phyloP scores from a whole-genome alignment of 2,888 invertebrate genomes.

The Drosophila koepferae region DNA sequence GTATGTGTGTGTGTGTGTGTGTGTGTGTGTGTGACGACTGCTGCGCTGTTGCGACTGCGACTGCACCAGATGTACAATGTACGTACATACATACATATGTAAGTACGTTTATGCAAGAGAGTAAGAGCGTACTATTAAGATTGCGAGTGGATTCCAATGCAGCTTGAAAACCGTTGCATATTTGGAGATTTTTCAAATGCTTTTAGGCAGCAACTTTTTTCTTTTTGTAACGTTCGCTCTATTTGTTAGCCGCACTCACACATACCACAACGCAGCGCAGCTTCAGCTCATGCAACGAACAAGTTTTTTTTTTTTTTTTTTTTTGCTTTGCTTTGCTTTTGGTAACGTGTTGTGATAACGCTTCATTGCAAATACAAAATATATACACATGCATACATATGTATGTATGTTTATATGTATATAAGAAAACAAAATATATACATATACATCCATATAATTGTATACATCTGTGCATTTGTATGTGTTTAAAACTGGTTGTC shows the following conservation, averaged over 20 bases:
- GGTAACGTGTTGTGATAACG: slow-evolving; percentile 53
- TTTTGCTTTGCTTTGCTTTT: slow-evolving; percentile 21
- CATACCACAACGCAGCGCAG: slow-evolving; percentile 24
- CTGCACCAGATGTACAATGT: slow-evolving; percentile 5
- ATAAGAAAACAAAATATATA: not conserved
- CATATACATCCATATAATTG: not conserved
- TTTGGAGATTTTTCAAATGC: slow-evolving; percentile 56
- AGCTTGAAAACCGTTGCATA: slow-evolving; percentile 58
- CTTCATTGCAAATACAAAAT: slow-evolving; percentile 41
- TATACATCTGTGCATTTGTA: slow-evolving; percentile 5
- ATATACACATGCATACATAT: not conserved
- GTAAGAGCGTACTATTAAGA: slow-evolving; percentile 26
- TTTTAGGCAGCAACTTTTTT: slow-evolving; percentile 18
- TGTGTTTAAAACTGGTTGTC: slow-evolving; percentile 56
- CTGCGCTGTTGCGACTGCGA: not conserved
- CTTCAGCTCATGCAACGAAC: slow-evolving; percentile 33
- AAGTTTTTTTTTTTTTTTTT: slow-evolving; percentile 42
- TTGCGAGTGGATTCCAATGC: slow-evolving; percentile 59
- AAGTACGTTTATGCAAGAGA: slow-evolving; percentile 16
- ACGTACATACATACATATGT: not conserved
- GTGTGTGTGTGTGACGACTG: slow-evolving; percentile 24
- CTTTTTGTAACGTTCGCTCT: slow-evolving; percentile 5
- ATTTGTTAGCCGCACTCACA: slow-evolving; percentile 28
- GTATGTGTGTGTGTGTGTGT: slow-evolving; percentile 9
- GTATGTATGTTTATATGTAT: too few species aligned